These are phyloP conservation scores for Eupithecia inturbata DNA, from an alignment of 2,888 invertebrate species.

Conservation along the genomic window DNA sequence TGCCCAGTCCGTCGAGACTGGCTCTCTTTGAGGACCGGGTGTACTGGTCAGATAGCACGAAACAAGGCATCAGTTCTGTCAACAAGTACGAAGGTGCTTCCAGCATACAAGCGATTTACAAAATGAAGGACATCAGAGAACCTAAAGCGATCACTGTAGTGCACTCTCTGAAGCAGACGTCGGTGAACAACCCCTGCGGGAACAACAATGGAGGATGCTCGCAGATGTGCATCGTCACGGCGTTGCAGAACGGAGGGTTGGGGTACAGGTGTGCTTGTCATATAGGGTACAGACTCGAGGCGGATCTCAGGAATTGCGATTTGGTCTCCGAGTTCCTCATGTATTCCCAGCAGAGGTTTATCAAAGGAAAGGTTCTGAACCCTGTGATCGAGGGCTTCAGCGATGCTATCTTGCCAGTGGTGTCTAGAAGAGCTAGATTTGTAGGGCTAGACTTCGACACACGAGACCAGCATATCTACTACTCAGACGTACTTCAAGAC, in stretches of 20 bases:
- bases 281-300: slow-evolving; percentile 91
- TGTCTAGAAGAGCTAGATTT: slow-evolving; percentile 94
- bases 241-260: slow-evolving; percentile 87
- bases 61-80: slow-evolving; percentile 94
- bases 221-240: slow-evolving; percentile 97
- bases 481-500: slow-evolving; percentile 98
- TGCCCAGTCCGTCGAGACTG: slow-evolving; percentile 93
- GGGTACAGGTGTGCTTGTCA: slow-evolving; percentile 96
- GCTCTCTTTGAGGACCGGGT: slow-evolving; percentile 94
- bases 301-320: slow-evolving; percentile 91
- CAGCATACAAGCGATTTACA: slow-evolving; percentile 91
- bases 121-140: slow-evolving; percentile 91
- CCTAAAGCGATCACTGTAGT: slow-evolving; percentile 93
- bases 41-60: slow-evolving; percentile 96
- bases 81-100: slow-evolving; percentile 92
- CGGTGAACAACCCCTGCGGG: slow-evolving; percentile 92
- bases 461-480: slow-evolving; percentile 95
- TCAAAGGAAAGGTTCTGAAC: slow-evolving; percentile 95
- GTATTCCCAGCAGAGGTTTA: slow-evolving; percentile 97
- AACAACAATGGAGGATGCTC: slow-evolving; percentile 95
- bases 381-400: slow-evolving; percentile 96
- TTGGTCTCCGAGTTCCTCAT: slow-evolving; percentile 94
- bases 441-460: slow-evolving; percentile 98
- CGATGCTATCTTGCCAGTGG: slow-evolving; percentile 97
- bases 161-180: slow-evolving; percentile 90